These are phyloP conservation scores for Matsumyia berberina DNA, from an alignment of 2,888 invertebrate genomes.

Conservation along the genomic window DNA sequence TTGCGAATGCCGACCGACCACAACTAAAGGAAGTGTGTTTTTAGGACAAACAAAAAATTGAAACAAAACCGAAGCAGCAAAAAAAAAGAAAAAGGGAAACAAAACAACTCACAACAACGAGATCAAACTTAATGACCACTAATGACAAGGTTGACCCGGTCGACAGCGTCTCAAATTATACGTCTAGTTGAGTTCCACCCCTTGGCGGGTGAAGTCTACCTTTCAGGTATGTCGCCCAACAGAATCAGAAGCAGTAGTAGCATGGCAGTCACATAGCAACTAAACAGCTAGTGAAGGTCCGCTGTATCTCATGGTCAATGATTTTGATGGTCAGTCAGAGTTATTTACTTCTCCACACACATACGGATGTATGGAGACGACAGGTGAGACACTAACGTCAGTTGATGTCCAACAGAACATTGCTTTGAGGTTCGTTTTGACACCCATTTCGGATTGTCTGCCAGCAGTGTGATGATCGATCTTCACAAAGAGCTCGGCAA, in stretches of 20 bases:
- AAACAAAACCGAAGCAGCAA: conserved; percentile 39
- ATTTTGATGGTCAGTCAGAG: conserved; percentile 69
- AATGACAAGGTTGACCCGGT: conserved; percentile 78
- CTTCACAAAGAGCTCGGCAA: neutral
- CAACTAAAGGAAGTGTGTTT: conserved; percentile 63
- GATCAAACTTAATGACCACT: conserved; percentile 78
- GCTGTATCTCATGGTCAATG: conserved; percentile 70
- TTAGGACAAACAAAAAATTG: conserved; percentile 50
- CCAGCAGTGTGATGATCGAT: neutral
- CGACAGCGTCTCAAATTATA: conserved; percentile 78
- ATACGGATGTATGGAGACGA: neutral
- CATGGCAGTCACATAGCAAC: conserved; percentile 2
- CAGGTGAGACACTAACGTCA: conserved; percentile 2
- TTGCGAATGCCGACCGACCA: conserved; percentile 36
- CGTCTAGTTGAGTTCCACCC: conserved; percentile 74
- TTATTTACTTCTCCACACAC: conserved; percentile 17
- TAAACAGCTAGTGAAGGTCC: conserved; percentile 57
- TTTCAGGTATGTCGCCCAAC: conserved; percentile 18
- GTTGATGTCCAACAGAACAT: neutral
- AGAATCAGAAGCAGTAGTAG: conserved; percentile 43
- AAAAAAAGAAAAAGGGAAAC: conserved; percentile 63
- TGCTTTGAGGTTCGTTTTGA: conserved; percentile 10
- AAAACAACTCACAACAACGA: conserved; percentile 72
- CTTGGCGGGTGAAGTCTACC: conserved; percentile 52
- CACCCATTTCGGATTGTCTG: conserved; percentile 5